A percentile compares a stretch with the other conserved stretches of the same genome.
Evolutionary conservation across 1,140 invertebrate species (phyloP).

Genomic region (Coelopa frigida): DNA sequence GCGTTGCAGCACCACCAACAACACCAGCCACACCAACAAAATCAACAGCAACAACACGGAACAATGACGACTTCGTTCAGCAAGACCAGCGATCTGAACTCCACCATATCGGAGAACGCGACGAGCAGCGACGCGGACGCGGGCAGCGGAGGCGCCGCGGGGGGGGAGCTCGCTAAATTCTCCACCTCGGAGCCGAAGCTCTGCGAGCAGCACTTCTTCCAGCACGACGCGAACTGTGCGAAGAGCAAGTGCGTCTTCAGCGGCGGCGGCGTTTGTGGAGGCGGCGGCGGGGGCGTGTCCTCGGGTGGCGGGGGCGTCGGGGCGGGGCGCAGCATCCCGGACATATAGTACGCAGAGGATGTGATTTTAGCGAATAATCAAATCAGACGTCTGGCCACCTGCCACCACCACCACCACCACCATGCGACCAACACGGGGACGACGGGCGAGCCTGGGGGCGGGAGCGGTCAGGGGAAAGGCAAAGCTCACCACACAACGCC

Average conservation of each 20-base stretch:
- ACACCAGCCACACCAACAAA: constrained; percentile 12
- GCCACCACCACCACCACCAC: constrained; percentile 24
- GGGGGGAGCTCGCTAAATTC: constrained; percentile 32
- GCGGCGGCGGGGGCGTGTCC: background rate
- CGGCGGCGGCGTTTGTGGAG: background rate
- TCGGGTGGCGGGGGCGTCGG: background rate
- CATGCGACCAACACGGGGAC: background rate
- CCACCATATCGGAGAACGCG: constrained; percentile 23
- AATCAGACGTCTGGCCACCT: constrained; percentile 24
- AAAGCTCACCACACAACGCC: too few relatives aligned
- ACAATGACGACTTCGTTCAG: constrained; percentile 40
- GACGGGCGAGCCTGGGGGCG: background rate
- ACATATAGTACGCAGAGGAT: constrained; percentile 45
- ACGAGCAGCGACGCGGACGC: constrained; percentile 9
- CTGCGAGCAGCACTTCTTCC: constrained; percentile 30
- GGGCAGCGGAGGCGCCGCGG: background rate
- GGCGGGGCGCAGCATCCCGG: constrained; percentile 32
- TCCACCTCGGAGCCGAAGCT: constrained; percentile 43
- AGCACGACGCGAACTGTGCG: constrained; percentile 40
- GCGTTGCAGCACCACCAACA: too few relatives aligned
- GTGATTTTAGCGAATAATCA: constrained; percentile 40
- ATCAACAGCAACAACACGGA: background rate
- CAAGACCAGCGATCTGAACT: constrained; percentile 40
- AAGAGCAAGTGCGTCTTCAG: constrained; percentile 29
- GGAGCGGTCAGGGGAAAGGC: too few relatives aligned